Evolutionary conservation across 2,888 invertebrate species (phyloP).

Genomic region (Diplolepis rosae): DNA sequence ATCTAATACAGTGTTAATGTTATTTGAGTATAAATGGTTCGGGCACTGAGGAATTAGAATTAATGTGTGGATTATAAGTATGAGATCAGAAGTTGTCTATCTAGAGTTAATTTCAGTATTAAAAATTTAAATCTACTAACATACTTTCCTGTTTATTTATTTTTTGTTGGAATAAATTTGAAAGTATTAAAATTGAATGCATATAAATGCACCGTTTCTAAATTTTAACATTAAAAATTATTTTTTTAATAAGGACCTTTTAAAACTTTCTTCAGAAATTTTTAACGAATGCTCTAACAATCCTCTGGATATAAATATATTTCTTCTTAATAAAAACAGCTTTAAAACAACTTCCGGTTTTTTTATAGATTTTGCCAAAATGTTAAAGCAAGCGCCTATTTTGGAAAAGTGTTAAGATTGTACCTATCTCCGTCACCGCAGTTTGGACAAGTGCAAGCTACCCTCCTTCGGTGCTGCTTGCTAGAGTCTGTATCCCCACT

Average conservation of each 20-base stretch:
- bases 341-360: background rate
- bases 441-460: slow-evolving; percentile 98
- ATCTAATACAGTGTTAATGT: too few species aligned
- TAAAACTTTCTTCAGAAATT: too few species aligned
- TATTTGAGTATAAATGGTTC: background rate
- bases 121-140: too few species aligned
- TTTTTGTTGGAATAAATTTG: too few species aligned
- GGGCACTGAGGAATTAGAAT: background rate
- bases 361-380: background rate
- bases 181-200: too few species aligned
- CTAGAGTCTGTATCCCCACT: slow-evolving; percentile 55
- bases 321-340: background rate
- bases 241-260: too few species aligned
- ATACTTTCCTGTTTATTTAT: too few species aligned
- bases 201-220: too few species aligned
- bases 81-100: background rate
- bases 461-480: slow-evolving; percentile 79
- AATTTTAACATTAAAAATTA: too few species aligned
- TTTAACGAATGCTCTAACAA: background rate
- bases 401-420: slow-evolving; percentile 39
- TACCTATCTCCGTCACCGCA: slow-evolving; percentile 91
- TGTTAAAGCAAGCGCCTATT: background rate
- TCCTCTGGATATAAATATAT: background rate
- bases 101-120: too few species aligned
- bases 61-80: background rate